Evolutionary conservation across 1,140 invertebrate species (phyloP), one percentile per base, ranked within the genome.

Genomic region (Tribolium castaneum): DNA sequence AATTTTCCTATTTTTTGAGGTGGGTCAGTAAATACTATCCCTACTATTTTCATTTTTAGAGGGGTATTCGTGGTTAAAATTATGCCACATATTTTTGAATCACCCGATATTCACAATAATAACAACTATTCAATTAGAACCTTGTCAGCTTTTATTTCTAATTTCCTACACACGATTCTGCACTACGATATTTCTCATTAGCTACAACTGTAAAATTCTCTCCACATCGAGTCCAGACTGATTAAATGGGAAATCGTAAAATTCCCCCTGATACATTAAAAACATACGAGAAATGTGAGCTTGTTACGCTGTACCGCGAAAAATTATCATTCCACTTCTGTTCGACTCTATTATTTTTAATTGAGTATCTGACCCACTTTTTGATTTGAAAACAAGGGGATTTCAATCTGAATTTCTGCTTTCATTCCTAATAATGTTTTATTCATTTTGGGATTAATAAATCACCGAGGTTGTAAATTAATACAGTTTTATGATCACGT

Each of bases 291-390:
- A 66, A 66, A 34, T 35, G 6, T 13, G n/a, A 66, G 14, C n/a
- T 35, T 35, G 25, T 35, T 66, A 35, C 14, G 3, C 59, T 34
- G 59, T 14, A 34, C 30, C n/a, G 30, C 14, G 13, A 66, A 66
- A 35, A 66, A 34, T 66, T 34, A 35, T 66, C 59, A 66, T 35
- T 12, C 13, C 30, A 4, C 12, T 6, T 45, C 39, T 45, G 39
- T 4, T 66, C 25, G 12, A 66, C 22, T 62, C 56, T 62, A 62
- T 62, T 62, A 66, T 66, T 34, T 66, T 66, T 66, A 66, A 66
- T 66, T 35, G 25, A 35, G 25, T 35, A 5, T 12, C 34, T 30
- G 30, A 66, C 59, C 59, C 13, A 35, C 25, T 34, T 66, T 66
- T 34, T 34, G 4, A 35, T 66, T 66, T 66, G 9, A n/a, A 45